These are phyloP conservation scores for Tragopan temminckii DNA, from an alignment of 2,797 vertebrate genomes.

Conservation along the genomic window DNA sequence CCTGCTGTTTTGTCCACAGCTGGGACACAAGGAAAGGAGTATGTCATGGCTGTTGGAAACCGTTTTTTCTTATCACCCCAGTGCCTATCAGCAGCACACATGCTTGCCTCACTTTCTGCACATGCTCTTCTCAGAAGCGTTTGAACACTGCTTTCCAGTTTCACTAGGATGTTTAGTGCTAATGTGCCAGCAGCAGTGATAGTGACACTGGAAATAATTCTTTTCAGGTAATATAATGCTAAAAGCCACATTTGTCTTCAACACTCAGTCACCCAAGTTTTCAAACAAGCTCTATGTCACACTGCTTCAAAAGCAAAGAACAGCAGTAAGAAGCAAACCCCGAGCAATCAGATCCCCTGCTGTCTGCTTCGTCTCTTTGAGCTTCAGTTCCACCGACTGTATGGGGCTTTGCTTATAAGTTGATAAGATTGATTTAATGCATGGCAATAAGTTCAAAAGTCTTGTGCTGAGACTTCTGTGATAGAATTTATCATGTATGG, in stretches of 20 bases:
- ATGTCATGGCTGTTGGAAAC: not conserved
- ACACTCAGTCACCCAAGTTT: not conserved
- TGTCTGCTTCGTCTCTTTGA: not conserved
- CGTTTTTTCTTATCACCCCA: not conserved
- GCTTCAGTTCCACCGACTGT: not conserved
- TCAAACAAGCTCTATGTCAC: not conserved
- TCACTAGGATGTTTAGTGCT: not conserved
- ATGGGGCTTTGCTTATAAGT: not conserved
- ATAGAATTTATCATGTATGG: not conserved
- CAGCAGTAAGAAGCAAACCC: not conserved
- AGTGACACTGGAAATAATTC: not conserved
- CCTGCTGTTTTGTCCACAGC: not conserved
- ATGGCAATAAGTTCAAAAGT: not conserved
- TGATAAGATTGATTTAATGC: not conserved
- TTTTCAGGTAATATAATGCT: not conserved
- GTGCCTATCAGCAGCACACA: accelerated
- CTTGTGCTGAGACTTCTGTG: accelerated
- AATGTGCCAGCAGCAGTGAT: not conserved
- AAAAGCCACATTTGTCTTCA: not conserved
- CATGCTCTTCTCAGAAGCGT: accelerated
- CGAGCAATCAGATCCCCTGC: not conserved
- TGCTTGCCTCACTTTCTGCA: not conserved
- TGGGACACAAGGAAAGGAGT: not conserved
- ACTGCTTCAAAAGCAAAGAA: not conserved
- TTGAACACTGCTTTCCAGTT: not conserved